Evolutionary conservation across 1,140 invertebrate genomes (phyloP).

Genomic region (Dryas iulia): DNA sequence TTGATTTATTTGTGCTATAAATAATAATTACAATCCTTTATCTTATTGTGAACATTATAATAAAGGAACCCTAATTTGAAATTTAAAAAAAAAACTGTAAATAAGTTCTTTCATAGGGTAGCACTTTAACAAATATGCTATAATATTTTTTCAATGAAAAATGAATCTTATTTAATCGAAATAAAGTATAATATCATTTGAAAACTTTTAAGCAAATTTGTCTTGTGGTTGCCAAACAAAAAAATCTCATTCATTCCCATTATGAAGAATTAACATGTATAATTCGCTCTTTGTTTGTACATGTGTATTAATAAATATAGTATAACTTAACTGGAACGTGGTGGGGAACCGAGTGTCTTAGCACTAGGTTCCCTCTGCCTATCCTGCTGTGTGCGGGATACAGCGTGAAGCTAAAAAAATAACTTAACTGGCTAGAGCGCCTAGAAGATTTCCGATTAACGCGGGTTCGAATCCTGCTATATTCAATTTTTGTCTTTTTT

Average conservation of each 20-base stretch:
- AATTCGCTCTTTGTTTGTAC: too few species aligned
- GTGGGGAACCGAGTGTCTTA: too few species aligned
- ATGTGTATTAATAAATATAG: too few species aligned
- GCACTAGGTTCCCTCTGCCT: too few species aligned
- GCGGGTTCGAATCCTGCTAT: too few species aligned
- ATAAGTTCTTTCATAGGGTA: background rate
- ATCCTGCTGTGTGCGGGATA: too few species aligned
- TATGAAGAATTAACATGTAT: too few species aligned
- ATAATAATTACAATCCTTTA: background rate
- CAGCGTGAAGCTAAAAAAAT: too few species aligned
- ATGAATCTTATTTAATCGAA: background rate
- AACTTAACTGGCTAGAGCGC: too few species aligned
- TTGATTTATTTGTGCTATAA: background rate
- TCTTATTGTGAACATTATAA: background rate
- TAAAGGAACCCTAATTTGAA: background rate
- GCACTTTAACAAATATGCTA: background rate
- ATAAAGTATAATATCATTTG: background rate
- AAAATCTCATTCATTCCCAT: background rate
- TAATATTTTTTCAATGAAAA: background rate
- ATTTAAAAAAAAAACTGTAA: background rate
- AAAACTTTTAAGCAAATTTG: background rate
- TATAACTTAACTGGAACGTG: too few species aligned
- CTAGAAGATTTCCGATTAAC: too few species aligned
- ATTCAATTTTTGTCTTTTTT: too few species aligned
- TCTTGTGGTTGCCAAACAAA: background rate